Percentiles rank a stretch among this genome's conserved stretches.
Conservation (phyloP, 1,140 invertebrate genomes). For the Dendrolimus kikuchii region DNA sequence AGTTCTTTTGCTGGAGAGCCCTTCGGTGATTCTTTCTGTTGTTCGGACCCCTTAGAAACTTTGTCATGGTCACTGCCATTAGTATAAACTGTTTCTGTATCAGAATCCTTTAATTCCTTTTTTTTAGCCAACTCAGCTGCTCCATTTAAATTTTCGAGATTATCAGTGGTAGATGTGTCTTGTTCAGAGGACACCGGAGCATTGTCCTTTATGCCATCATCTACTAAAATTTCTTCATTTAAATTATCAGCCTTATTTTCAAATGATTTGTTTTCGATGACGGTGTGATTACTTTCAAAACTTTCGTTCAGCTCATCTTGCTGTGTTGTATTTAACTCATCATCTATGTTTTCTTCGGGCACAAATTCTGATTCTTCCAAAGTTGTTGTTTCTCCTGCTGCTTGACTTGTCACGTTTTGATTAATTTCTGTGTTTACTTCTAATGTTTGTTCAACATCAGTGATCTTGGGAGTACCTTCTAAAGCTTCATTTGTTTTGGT, state of each 20-base stretch:
- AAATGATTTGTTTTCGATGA: slow-evolving; percentile 49
- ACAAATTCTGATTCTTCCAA: not conserved
- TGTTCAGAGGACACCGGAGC: slow-evolving; percentile 16
- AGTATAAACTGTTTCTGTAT: slow-evolving; percentile 27
- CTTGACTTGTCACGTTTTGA: too few species aligned
- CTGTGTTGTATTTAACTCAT: slow-evolving; percentile 30
- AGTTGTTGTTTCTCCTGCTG: too few species aligned
- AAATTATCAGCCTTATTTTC: slow-evolving; percentile 25
- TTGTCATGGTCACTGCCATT: slow-evolving; percentile 15
- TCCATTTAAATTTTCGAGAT: slow-evolving; percentile 21
- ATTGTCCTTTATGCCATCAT: slow-evolving; percentile 11
- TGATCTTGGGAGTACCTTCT: too few species aligned
- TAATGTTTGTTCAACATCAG: too few species aligned
- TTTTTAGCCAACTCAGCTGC: slow-evolving; percentile 22
- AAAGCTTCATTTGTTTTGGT: not conserved
- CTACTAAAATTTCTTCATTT: slow-evolving; percentile 11
- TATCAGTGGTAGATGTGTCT: slow-evolving; percentile 20
- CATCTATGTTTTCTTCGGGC: not conserved
- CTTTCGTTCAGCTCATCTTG: slow-evolving; percentile 40
- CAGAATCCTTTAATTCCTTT: slow-evolving; percentile 33
- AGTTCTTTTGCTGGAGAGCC: not conserved
- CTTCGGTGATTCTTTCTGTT: not conserved
- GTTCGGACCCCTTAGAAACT: not conserved
- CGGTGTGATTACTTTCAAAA: slow-evolving; percentile 42
- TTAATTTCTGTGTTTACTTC: too few species aligned